Percentiles rank a stretch among this genome's conserved stretches.
Conservation (phyloP, 2,888 invertebrate species). For the Lutraria lutraria region DNA sequence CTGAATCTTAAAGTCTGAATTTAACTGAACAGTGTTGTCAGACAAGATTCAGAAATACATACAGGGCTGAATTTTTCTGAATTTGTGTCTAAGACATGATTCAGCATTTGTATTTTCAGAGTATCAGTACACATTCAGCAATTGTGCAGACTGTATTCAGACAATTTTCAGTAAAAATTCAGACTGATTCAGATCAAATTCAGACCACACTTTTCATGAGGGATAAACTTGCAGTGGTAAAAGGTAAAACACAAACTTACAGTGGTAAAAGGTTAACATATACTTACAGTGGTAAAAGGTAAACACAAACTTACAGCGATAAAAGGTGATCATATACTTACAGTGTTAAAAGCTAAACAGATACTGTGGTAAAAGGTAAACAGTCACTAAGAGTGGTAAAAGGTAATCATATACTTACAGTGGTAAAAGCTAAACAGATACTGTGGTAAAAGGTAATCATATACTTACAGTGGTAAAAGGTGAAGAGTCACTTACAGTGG, state of each 20-base stretch:
- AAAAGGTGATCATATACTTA: neutral
- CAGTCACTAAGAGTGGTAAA: constrained; percentile 60
- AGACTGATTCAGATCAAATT: no score
- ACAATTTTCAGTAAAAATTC: no score
- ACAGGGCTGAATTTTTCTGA: no score
- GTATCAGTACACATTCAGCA: no score
- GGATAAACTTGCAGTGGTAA: neutral
- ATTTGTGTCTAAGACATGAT: no score
- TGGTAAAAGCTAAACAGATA: neutral
- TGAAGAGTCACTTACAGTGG: neutral
- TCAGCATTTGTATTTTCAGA: no score
- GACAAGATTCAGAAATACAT: no score
- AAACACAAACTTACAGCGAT: no score
- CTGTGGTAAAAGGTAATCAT: neutral
- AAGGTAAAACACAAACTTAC: constrained; percentile 33
- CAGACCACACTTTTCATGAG: no score
- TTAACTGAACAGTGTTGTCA: no score
- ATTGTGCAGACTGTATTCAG: no score
- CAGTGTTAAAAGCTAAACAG: neutral
- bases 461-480: constrained; percentile 58
- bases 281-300: neutral
- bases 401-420: constrained; percentile 25
- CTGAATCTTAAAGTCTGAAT: no score
- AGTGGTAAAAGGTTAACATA: constrained; percentile 56
- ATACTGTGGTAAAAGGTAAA: neutral